Base-by-base conservation (phyloP, 2,113 vertebrate species). In the Xyliphius kryptos region DNA sequence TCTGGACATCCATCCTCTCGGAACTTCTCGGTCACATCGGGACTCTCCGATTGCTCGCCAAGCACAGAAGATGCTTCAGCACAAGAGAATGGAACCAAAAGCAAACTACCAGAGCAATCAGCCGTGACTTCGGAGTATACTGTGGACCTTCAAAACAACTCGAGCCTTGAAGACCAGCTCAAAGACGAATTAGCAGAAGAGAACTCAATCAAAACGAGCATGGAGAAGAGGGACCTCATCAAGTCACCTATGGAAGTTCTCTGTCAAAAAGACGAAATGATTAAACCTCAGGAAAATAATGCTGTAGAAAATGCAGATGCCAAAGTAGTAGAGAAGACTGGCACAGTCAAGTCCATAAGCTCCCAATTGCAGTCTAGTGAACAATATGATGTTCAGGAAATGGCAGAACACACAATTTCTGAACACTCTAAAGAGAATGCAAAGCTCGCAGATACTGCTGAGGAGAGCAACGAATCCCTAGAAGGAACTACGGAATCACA, bases 1-100 rank as follows among this genome's bases (percentile, higher is more conserved):
- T 87, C 88, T 0, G 88, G 88, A 5, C 87, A 89, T 7, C 87
- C 86, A 14, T 89, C 88, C 2, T 88, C 89, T 67, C 83, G 88
- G 48, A 89, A 88, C 70, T 88, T 88, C 72, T 89, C 89, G 13
- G 83, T 85, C 0, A 67, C 89, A 0, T 86, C 88, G 0, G 87
- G 80, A 6, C 85, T 85, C 61, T 91, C 89, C 0, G 89, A 91
- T 74, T 88, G 83, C 63, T 86, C 80, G 66, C 85, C 89, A 61
- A 89, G 82, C 77, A 86, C 87, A 0, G 90, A 91, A 32, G 87
- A 87, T 67, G 83, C 79, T 0, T 77, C 79, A 19, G 56, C 79
- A 50, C 75, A 68, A 6, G 90, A 92, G 0, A 72, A 80, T 6
- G 41, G 47, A 75, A 66, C 21, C 79, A 86, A 53, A 80, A 71